Conservation (phyloP, 2,113 vertebrate species). For the Ammodytes dubius region DNA sequence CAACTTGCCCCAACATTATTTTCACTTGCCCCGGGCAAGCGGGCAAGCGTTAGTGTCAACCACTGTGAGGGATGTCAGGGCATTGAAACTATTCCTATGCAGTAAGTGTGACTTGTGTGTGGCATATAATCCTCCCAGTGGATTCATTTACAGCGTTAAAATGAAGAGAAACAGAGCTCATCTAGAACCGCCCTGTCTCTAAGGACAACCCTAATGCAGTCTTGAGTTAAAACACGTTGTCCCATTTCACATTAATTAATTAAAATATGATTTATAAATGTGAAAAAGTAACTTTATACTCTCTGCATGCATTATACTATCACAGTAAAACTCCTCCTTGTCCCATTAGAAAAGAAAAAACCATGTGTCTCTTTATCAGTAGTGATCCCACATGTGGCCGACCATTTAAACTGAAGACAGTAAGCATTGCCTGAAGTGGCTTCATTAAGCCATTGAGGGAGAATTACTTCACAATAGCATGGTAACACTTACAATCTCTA, state of each 20-base stretch:
- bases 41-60: no score
- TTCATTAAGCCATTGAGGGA: conserved; percentile 50
- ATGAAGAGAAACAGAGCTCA: neutral
- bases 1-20: no score
- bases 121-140: neutral
- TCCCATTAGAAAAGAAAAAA: neutral
- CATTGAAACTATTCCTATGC: no score
- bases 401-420: conserved; percentile 46
- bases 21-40: no score
- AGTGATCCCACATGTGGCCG: conserved; percentile 35
- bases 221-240: neutral
- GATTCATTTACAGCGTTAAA: neutral
- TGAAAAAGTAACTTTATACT: neutral
- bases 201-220: neutral
- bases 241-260: neutral
- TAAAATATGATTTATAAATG: neutral
- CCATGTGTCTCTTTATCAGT: conserved; percentile 3
- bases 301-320: neutral
- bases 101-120: no score
- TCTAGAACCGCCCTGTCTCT: neutral
- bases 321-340: neutral
- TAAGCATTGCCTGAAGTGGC: conserved; percentile 54
- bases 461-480: conserved; percentile 53
- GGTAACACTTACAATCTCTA: conserved; percentile 40
- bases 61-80: no score